These are phyloP conservation scores for Scaptodrosophila lebanonensis DNA, from an alignment of 1,140 invertebrate genomes.

Conservation along the genomic window DNA sequence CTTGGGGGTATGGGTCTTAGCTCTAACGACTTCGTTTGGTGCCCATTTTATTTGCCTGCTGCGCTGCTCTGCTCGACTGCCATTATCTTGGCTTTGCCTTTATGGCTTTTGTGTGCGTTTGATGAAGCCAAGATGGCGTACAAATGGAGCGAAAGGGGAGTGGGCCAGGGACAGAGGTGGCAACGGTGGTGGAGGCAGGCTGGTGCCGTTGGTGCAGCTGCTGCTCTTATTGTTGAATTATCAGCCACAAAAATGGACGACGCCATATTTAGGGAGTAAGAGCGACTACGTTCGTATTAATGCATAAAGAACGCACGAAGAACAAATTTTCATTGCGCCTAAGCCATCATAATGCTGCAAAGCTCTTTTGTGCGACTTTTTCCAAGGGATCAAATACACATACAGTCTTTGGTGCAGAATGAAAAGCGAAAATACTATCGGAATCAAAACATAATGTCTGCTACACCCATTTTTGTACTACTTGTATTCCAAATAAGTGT, in stretches of 20 bases:
- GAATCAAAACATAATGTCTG: too few relatives aligned
- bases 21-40: constrained; percentile 68
- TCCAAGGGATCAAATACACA: too few relatives aligned
- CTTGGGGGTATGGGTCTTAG: constrained; percentile 17
- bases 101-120: constrained; percentile 74
- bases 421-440: background rate
- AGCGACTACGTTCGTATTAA: constrained; percentile 1
- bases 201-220: too few relatives aligned
- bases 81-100: constrained; percentile 74
- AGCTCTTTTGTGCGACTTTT: too few relatives aligned
- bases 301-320: constrained; percentile 37
- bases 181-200: constrained; percentile 3
- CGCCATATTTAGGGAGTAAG: constrained; percentile 59
- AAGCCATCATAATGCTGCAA: too few relatives aligned
- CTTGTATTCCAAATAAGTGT: too few relatives aligned
- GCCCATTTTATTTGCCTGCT: constrained; percentile 71
- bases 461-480: too few relatives aligned
- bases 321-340: too few relatives aligned
- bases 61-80: constrained; percentile 26
- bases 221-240: constrained; percentile 56
- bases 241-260: constrained; percentile 74
- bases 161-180: constrained; percentile 16
- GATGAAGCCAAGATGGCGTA: constrained; percentile 72
- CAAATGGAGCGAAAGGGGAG: constrained; percentile 43
- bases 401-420: background rate